A percentile compares a stretch with the other conserved stretches of the same genome.
Conservation (phyloP, 2,113 vertebrate genomes). For the Bungarus multicinctus region DNA sequence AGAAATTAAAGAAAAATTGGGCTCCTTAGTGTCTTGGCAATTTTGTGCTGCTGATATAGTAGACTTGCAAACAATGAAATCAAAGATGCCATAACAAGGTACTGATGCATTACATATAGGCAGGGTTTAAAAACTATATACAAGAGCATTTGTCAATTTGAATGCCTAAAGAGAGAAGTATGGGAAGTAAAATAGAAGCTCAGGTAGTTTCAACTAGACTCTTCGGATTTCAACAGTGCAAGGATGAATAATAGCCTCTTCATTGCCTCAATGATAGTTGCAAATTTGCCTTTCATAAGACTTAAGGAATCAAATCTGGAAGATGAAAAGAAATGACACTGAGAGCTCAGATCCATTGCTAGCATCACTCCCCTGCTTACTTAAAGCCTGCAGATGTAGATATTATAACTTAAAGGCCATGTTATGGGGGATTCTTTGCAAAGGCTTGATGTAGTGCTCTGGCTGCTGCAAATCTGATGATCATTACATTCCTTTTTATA, state of each 20-base stretch:
- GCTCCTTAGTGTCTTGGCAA: constrained; percentile 76
- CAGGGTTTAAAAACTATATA: constrained; percentile 72
- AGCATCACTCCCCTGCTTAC: constrained; percentile 5
- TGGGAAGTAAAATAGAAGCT: constrained; percentile 54
- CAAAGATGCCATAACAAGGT: constrained; percentile 77
- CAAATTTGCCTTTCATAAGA: constrained; percentile 53
- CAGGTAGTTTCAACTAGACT: constrained; percentile 39
- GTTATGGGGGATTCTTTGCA: neutral
- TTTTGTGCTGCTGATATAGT: constrained; percentile 72
- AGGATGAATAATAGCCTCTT: constrained; percentile 43
- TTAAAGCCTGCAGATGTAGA: neutral
- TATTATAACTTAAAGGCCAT: neutral
- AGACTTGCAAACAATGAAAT: constrained; percentile 75
- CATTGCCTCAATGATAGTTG: constrained; percentile 46
- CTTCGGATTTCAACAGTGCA: constrained; percentile 38
- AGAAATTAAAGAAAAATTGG: constrained; percentile 85
- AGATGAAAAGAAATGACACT: constrained; percentile 20
- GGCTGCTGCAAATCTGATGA: neutral
- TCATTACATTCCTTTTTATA: neutral
- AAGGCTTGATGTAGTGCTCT: neutral
- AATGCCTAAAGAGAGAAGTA: constrained; percentile 66
- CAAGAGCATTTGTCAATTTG: constrained; percentile 77
- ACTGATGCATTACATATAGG: constrained; percentile 75
- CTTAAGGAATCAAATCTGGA: constrained; percentile 39
- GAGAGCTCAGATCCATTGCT: constrained; percentile 18